Evolutionary conservation across 2,113 vertebrate genomes (phyloP), one percentile per base, ranked within the genome.

Genomic region (Oophaga pumilio): DNA sequence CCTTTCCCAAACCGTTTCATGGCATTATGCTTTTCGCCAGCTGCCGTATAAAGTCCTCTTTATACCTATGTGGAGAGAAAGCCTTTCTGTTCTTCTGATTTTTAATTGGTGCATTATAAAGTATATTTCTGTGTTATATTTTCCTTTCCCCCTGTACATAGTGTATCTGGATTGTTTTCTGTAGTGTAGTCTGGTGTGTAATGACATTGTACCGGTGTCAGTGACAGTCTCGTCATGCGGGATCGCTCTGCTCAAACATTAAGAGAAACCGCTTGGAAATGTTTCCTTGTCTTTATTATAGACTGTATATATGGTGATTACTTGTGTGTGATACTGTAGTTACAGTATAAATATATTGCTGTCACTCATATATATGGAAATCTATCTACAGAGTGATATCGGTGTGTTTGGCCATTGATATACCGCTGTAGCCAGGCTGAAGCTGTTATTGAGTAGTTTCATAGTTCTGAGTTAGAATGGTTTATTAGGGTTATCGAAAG

Each of bases 61-160:
- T 60, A 79, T 53, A 77, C 33, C 13, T 22, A 77, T 77, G 49
- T 24, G 24, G 78, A 82, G 64, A 20, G 79, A 13, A 53, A 77
- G 17, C 22, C 79, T 62, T 62, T 62, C 6, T 82, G 49, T 82
- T n/a, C 18, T 5, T 64, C 49, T n/a, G 79, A n/a, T 62, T 57
- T 81, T 43, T n/a, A 22, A 28, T 49, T 43, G 69, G 6, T 33
- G 53, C 17, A 6, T 33, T 43, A 82, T 82, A 81, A 81, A 78
- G 57, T 62, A 22, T 49, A 64, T 64, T 7, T 18, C 8, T 64
- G 60, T 60, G 12, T 17, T 62, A 64, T 64, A 82, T 82, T 82
- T 22, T 49, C 64, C 28, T 17, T 26, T 22, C 33, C 20, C 12
- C 59, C 20, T 81, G 33, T 80, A 43, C 78, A 62, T 81, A 20